Evolutionary conservation across 2,797 vertebrate genomes (phyloP), one percentile per base, ranked within the genome.

Genomic region (Rhabdomys pumilio): DNA sequence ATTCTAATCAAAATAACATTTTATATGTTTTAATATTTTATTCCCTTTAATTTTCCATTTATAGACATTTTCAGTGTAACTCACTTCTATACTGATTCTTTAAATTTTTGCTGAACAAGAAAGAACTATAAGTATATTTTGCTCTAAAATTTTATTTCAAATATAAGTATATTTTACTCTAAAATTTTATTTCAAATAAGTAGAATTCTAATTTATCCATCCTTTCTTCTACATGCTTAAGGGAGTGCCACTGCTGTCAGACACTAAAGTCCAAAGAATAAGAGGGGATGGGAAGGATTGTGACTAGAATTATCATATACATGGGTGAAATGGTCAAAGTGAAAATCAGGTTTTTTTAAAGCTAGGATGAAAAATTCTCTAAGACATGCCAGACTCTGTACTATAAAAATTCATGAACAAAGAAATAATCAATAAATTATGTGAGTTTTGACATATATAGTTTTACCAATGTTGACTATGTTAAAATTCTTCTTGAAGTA

Each of bases 331-430:
- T 41, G 24, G n/a, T 61, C 55, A 41, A 41, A 24, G 24, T 61
- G 22, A 57, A 82, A 82, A 4, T 82, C 13, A 59, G n/a, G 50
- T 50, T 26, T 38, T 38, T 47, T 80, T 57, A 55, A 55, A n/a
- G 22, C n/a, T 63, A 83, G 19, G 12, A 63, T 44, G 75, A 95
- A 93, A 76, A 38, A 8, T 55, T 29, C 29, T 77, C 38, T 44
- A 93, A 83, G 44, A 90, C 76, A 59, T 31, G 10, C 67, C 11
- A 67, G 47, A 86, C 10, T 11, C 20, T 9, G 2, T 22, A 6
- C 89, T 13, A 90, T 50, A 55, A 95, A 91, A 53, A 72, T 50
- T 86, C n/a, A 86, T 77, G 59, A 81, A 65, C 77, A 84, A 75
- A 41, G 63, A 91, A 75, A 73, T 41, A 34, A 20, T 61, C 11